A percentile compares a stretch with the other conserved stretches of the same genome.
These are phyloP conservation scores for Hemicordylus capensis DNA, from an alignment of 2,113 vertebrate species.

Conservation along the genomic window DNA sequence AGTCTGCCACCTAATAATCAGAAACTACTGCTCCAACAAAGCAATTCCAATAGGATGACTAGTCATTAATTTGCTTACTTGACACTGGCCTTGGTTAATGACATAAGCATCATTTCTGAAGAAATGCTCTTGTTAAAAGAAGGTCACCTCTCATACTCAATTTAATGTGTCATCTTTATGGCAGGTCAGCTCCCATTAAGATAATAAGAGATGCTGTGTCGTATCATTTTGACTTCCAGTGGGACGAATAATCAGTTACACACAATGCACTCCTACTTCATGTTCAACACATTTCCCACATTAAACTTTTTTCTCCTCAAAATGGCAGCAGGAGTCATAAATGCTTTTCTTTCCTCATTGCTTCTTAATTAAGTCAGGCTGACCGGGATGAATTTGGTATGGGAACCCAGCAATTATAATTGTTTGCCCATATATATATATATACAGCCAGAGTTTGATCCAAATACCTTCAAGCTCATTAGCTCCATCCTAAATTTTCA, in stretches of 20 bases:
- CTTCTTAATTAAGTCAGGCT: neutral
- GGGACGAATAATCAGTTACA: neutral
- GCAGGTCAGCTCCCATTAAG: slow-evolving; percentile 11
- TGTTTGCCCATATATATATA: neutral
- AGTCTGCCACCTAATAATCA: no score
- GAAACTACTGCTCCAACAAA: neutral
- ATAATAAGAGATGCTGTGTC: neutral
- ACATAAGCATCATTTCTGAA: neutral
- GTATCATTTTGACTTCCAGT: neutral
- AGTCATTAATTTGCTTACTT: neutral
- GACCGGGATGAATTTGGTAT: neutral
- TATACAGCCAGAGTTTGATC: neutral
- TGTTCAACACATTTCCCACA: neutral
- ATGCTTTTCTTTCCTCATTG: neutral
- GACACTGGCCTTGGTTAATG: neutral
- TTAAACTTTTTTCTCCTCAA: neutral
- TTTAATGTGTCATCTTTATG: neutral
- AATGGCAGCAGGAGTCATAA: neutral
- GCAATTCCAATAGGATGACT: neutral
- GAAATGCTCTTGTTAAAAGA: neutral
- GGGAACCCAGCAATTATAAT: neutral
- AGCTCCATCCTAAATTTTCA: neutral
- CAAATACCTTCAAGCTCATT: neutral
- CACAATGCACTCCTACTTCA: neutral
- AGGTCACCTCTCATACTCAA: neutral